A percentile compares a stretch with the other conserved stretches of the same genome.
These are phyloP conservation scores for Aphidius ervi DNA, from an alignment of 1,140 invertebrate genomes.

Conservation along the genomic window DNA sequence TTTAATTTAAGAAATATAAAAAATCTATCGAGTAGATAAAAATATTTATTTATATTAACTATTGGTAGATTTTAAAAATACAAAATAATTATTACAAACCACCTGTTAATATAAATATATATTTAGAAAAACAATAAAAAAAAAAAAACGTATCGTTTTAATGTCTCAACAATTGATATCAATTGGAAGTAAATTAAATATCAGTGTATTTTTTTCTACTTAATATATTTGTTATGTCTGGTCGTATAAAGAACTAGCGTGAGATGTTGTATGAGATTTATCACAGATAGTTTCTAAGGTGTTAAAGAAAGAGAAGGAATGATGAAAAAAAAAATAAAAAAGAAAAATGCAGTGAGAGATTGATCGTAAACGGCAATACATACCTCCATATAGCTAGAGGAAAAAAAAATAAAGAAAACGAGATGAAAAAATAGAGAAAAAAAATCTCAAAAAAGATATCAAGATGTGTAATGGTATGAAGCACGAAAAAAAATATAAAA, in stretches of 20 bases:
- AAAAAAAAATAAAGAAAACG: background rate
- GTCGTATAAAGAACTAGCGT: background rate
- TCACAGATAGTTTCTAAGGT: constrained; percentile 3
- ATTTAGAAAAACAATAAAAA: too few relatives aligned
- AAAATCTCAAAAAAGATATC: constrained; percentile 20
- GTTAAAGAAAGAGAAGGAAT: background rate
- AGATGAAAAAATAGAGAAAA: background rate
- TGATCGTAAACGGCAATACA: too few relatives aligned
- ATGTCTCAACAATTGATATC: background rate
- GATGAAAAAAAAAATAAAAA: background rate
- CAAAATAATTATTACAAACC: too few relatives aligned
- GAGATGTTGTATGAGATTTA: constrained; percentile 17
- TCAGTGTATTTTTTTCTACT: background rate
- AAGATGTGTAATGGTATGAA: background rate
- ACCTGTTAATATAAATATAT: too few relatives aligned
- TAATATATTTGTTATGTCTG: background rate
- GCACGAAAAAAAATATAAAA: background rate
- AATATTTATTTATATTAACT: too few relatives aligned
- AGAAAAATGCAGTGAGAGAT: too few relatives aligned
- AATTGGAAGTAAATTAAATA: constrained; percentile 11
- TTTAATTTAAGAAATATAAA: too few relatives aligned
- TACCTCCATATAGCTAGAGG: background rate
- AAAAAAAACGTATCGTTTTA: too few relatives aligned
- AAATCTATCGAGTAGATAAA: too few relatives aligned
- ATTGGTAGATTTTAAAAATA: too few relatives aligned